These are phyloP conservation scores for Saturnia japonica DNA, from an alignment of 2,888 invertebrate genomes.

Conservation along the genomic window DNA sequence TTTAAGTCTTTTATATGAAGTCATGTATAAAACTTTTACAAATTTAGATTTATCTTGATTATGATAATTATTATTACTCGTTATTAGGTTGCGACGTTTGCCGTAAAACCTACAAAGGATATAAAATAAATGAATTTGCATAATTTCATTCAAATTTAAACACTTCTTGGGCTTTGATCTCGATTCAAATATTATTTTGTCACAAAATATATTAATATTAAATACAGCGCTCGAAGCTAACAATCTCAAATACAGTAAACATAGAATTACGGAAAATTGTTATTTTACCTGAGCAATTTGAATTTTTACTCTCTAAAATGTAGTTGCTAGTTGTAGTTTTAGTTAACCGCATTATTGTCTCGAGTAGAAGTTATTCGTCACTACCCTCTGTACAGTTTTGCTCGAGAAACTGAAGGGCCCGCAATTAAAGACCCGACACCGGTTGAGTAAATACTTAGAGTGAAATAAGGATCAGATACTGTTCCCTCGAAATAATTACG, in stretches of 20 bases:
- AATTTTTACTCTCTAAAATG: background rate
- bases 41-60: background rate
- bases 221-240: background rate
- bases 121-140: too few species aligned
- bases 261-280: background rate
- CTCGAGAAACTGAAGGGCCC: constrained; percentile 7
- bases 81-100: background rate
- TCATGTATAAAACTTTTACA: background rate
- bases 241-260: background rate
- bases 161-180: too few species aligned
- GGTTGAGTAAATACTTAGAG: constrained; percentile 1
- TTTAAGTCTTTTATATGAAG: background rate
- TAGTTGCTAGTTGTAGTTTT: background rate
- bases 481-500: background rate
- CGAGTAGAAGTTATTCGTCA: background rate
- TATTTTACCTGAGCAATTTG: background rate
- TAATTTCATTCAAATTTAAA: too few species aligned
- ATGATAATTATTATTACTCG: background rate
- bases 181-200: too few species aligned
- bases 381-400: constrained; percentile 9
- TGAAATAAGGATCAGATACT: constrained; percentile 1
- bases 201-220: background rate
- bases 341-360: background rate
- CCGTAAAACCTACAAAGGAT: background rate
- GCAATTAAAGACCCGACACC: constrained; percentile 20